Evolutionary conservation across 1,140 invertebrate species (phyloP).

Genomic region (Drosophila nasuta): DNA sequence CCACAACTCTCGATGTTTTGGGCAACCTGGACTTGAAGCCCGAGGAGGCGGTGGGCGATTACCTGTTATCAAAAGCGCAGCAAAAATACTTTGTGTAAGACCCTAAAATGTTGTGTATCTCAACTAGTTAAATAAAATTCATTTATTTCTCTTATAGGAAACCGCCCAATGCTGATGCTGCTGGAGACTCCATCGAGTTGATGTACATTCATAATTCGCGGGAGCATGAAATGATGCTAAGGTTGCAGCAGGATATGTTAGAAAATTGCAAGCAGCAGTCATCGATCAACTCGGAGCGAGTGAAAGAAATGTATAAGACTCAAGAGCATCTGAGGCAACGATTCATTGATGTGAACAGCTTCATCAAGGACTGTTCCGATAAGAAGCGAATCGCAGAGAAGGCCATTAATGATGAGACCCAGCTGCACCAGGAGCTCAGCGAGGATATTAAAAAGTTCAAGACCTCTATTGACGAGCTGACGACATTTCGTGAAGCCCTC

Average conservation of each 20-base stretch:
- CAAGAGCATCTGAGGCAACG: conserved; percentile 72
- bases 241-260: conserved; percentile 74
- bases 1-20: conserved; percentile 76
- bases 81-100: conserved; percentile 77
- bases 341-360: conserved; percentile 80
- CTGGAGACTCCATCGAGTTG: conserved; percentile 77
- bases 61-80: conserved; percentile 69
- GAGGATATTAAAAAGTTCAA: conserved; percentile 62
- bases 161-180: conserved; percentile 65
- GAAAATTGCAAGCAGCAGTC: conserved; percentile 59
- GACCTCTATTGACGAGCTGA: conserved; percentile 64
- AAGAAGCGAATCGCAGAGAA: conserved; percentile 73
- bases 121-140: not conserved
- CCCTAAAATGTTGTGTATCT: not conserved
- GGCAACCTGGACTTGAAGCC: conserved; percentile 78
- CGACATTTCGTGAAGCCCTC: conserved; percentile 66
- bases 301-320: conserved; percentile 68
- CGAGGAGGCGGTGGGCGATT: conserved; percentile 75
- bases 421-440: conserved; percentile 63
- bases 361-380: conserved; percentile 79
- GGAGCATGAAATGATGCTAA: conserved; percentile 68
- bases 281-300: conserved; percentile 58
- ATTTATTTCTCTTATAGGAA: conserved; percentile 49
- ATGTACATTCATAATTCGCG: conserved; percentile 75
- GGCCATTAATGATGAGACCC: conserved; percentile 48